Evolutionary conservation across 2,888 invertebrate species (phyloP).

Genomic region (Ophion slaviceki): DNA sequence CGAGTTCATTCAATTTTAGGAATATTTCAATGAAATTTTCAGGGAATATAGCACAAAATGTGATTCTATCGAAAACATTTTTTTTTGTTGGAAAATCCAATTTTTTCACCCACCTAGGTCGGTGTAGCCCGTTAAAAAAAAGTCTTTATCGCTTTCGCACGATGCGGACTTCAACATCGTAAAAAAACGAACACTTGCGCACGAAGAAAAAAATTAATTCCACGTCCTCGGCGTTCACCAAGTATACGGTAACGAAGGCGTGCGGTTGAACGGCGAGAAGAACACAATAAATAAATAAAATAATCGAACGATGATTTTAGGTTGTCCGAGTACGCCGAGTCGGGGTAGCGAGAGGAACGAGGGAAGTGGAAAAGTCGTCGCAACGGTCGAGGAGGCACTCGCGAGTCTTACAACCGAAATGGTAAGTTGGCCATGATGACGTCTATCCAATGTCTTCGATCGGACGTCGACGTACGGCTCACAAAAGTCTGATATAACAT

Average conservation of each 20-base stretch:
- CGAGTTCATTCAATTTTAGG: no score
- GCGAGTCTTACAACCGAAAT: constrained; percentile 94
- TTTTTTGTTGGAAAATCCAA: no score
- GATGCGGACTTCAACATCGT: neutral
- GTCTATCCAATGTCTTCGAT: constrained; percentile 59
- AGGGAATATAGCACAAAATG: no score
- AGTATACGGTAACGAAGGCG: constrained; percentile 9
- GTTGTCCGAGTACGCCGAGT: constrained; percentile 87
- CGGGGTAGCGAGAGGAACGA: constrained; percentile 77
- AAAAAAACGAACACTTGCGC: constrained; percentile 39
- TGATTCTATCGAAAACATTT: no score
- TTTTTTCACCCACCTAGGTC: no score
- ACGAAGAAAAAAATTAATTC: constrained; percentile 38
- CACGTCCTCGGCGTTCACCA: constrained; percentile 43
- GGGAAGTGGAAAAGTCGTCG: constrained; percentile 79
- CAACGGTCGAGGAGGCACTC: constrained; percentile 89
- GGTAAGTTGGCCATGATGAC: constrained; percentile 86
- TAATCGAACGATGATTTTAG: constrained; percentile 81
- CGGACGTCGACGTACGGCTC: constrained; percentile 50
- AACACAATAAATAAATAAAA: constrained; percentile 12
- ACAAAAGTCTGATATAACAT: constrained; percentile 61
- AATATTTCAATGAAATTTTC: no score
- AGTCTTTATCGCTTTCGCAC: neutral
- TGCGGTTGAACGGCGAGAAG: constrained; percentile 7
- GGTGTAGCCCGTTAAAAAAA: neutral